These are phyloP conservation scores for Paracanthobrama guichenoti DNA, from an alignment of 2,113 vertebrate species.

Conservation along the genomic window DNA sequence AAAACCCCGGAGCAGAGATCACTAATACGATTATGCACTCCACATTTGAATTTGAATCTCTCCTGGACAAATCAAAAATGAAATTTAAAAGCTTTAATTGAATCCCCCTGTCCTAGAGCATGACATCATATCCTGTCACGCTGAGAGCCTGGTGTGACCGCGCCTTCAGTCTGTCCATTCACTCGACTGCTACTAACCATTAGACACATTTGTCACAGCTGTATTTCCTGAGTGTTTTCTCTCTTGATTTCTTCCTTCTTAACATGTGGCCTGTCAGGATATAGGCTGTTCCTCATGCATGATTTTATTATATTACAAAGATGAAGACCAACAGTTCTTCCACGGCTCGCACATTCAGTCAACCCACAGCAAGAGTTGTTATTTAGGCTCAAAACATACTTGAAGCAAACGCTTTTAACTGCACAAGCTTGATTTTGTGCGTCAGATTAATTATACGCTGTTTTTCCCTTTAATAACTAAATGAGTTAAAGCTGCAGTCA, in stretches of 20 bases:
- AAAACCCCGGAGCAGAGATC: neutral
- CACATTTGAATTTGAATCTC: neutral
- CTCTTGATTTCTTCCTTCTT: constrained; percentile 68
- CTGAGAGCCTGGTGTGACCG: constrained; percentile 25
- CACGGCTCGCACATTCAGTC: constrained; percentile 78
- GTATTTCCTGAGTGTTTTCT: constrained; percentile 41
- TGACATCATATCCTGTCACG: neutral
- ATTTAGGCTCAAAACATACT: neutral
- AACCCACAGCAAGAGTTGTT: constrained; percentile 27
- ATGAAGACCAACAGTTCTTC: constrained; percentile 81
- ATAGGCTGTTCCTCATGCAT: constrained; percentile 82
- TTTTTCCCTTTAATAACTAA: no score
- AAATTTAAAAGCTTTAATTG: neutral
- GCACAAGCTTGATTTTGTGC: neutral
- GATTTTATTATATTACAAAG: constrained; percentile 86
- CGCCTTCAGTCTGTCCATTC: constrained; percentile 66
- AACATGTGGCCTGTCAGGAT: constrained; percentile 79
- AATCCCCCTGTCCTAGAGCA: neutral
- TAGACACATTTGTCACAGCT: constrained; percentile 81
- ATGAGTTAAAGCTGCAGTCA: neutral
- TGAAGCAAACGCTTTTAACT: neutral
- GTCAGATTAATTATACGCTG: no score
- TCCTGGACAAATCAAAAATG: neutral
- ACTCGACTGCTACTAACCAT: constrained; percentile 93
- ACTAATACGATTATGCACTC: neutral